Evolutionary conservation across 2,888 invertebrate genomes (phyloP).

Genomic region (Thera obeliscata): DNA sequence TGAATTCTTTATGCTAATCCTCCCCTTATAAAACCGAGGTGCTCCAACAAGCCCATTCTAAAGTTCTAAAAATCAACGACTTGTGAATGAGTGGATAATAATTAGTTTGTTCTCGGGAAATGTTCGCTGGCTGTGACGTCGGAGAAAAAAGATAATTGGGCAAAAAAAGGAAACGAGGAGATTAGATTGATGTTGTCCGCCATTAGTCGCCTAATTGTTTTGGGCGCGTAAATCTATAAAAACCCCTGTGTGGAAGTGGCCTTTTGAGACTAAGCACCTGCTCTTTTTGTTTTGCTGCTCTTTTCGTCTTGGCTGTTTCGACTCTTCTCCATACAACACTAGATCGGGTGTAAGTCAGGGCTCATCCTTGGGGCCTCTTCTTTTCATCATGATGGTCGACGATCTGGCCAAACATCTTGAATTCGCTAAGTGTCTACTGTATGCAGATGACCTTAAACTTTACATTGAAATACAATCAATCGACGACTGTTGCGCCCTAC

Average conservation of each 20-base stretch:
- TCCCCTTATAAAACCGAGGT: conserved; percentile 21
- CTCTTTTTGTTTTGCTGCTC: no score
- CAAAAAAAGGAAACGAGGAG: conserved; percentile 48
- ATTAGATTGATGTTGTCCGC: conserved; percentile 59
- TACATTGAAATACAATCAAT: no score
- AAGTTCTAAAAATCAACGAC: conserved; percentile 54
- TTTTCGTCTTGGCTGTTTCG: no score
- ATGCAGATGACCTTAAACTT: no score
- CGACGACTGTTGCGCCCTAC: no score
- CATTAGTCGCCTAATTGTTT: conserved; percentile 53
- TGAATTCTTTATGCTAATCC: conserved; percentile 22
- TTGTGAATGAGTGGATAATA: conserved; percentile 74
- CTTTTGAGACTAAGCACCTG: conserved; percentile 12
- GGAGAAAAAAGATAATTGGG: conserved; percentile 65
- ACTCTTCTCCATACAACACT: no score
- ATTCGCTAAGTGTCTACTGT: no score
- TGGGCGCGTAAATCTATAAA: conserved; percentile 36
- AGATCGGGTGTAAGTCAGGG: no score
- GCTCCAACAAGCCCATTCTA: conserved; percentile 22
- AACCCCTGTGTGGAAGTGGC: conserved; percentile 15
- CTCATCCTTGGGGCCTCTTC: no score
- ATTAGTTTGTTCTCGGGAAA: conserved; percentile 61
- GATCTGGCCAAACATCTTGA: no score
- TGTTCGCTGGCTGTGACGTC: conserved; percentile 50
- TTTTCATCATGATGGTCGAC: no score